These are phyloP conservation scores for Sus scrofa DNA, from an alignment of 2,113 vertebrate species.

Conservation along the genomic window DNA sequence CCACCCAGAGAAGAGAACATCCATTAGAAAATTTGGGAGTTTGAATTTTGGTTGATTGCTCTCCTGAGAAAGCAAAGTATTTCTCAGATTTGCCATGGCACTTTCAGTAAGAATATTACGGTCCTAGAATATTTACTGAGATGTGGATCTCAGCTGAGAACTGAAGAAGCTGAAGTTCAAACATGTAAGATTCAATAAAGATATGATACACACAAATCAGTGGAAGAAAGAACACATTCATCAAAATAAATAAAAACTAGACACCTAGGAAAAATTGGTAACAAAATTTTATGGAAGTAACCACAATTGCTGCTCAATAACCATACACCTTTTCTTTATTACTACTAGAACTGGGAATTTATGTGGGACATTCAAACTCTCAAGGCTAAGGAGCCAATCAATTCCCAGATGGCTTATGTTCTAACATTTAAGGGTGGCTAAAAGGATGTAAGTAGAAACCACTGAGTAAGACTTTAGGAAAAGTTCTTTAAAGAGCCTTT, in stretches of 20 bases:
- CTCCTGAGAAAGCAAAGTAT: not conserved
- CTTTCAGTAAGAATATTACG: not conserved
- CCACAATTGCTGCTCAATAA: not conserved
- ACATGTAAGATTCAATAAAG: not conserved
- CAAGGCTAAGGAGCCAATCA: not conserved
- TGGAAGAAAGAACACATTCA: not conserved
- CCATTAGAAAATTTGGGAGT: not conserved
- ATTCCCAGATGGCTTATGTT: not conserved
- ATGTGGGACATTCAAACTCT: not conserved
- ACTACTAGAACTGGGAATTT: not conserved
- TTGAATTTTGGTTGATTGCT: not conserved
- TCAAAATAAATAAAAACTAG: slow-evolving; percentile 21
- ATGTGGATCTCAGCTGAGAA: not conserved
- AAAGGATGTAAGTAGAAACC: not conserved
- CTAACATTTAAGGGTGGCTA: not conserved
- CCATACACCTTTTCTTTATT: not conserved
- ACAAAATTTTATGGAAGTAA: not conserved
- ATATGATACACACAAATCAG: not conserved
- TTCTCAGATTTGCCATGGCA: not conserved
- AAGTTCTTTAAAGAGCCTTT: not conserved
- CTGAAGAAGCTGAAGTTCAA: not conserved
- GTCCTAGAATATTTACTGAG: slow-evolving; percentile 39
- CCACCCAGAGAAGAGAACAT: not conserved
- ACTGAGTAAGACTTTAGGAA: not conserved
- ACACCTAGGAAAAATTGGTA: not conserved